phyloP scores from a whole-genome alignment of 2,797 vertebrate species.

The Enteromius unitaeniatus region DNA sequence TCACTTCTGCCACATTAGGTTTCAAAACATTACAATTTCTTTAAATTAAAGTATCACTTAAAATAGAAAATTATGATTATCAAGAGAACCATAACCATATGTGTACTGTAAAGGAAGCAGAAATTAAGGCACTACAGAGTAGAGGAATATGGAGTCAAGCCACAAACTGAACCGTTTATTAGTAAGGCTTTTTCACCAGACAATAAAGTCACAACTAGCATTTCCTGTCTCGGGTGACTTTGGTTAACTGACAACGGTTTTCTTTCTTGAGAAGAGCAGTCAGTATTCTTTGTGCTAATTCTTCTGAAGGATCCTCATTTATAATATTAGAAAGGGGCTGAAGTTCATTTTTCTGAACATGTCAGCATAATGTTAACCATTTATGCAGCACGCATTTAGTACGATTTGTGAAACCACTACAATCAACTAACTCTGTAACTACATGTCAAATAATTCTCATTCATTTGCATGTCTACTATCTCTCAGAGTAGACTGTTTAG shows the following conservation, averaged over 20 bases:
- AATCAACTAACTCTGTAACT: too few relatives aligned
- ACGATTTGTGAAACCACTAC: not conserved
- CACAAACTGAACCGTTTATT: not conserved
- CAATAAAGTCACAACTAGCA: not conserved
- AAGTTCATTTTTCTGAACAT: not conserved
- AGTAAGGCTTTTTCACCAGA: not conserved
- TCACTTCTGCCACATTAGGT: slow-evolving; percentile 28
- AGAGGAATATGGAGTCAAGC: not conserved
- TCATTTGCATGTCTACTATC: too few relatives aligned
- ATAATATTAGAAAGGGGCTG: not conserved
- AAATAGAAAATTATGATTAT: not conserved
- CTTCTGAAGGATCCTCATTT: not conserved
- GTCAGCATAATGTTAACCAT: not conserved
- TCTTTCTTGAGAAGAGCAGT: slow-evolving; percentile 7
- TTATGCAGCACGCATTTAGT: not conserved
- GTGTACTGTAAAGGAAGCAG: not conserved
- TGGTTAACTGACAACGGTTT: slow-evolving; percentile 36
- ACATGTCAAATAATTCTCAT: too few relatives aligned
- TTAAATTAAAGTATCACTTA: slow-evolving; percentile 27
- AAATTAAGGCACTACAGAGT: not conserved
- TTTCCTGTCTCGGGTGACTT: slow-evolving; percentile 47
- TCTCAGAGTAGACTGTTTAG: too few relatives aligned
- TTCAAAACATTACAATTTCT: slow-evolving; percentile 18
- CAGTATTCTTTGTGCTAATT: not conserved
- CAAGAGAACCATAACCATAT: not conserved